phyloP scores from a whole-genome alignment of 2,797 vertebrate species.

The Sus cebifrons region DNA sequence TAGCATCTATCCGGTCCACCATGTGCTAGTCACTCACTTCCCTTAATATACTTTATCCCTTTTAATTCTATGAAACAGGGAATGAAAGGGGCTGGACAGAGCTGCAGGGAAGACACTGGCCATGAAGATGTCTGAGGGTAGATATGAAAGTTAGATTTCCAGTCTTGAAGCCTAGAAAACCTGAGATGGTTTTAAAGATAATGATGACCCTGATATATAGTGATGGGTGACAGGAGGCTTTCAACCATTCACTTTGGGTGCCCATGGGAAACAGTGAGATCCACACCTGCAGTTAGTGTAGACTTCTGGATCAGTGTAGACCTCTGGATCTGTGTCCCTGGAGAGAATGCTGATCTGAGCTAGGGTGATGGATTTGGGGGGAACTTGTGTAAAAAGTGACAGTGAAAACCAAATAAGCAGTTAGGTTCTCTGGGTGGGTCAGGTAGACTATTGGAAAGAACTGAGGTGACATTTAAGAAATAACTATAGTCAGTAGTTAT shows the following conservation, averaged over 20 bases:
- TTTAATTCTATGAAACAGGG: not conserved
- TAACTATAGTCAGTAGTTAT: not conserved
- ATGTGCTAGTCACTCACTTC: not conserved
- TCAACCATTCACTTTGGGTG: not conserved
- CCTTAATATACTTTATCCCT: not conserved
- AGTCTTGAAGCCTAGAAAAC: not conserved
- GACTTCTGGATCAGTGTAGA: constrained; percentile 27
- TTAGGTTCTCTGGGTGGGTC: constrained; percentile 3
- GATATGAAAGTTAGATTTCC: not conserved
- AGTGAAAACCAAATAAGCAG: not conserved
- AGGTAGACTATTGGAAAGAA: constrained; percentile 33
- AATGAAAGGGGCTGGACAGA: not conserved
- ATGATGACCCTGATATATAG: not conserved
- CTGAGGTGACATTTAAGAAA: constrained; percentile 34
- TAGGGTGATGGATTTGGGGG: not conserved
- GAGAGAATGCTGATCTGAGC: not conserved
- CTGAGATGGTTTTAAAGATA: not conserved
- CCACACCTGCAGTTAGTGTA: not conserved
- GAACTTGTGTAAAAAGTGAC: not conserved
- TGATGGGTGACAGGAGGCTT: not conserved
- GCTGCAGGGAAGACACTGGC: not conserved
- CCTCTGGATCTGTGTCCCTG: not conserved
- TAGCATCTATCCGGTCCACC: not conserved
- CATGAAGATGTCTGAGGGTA: not conserved
- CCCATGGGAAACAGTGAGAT: not conserved